Percentiles rank a stretch among this genome's conserved stretches.
phyloP scores from a whole-genome alignment of 2,113 vertebrate species.

The Benitochromis conjunctus region DNA sequence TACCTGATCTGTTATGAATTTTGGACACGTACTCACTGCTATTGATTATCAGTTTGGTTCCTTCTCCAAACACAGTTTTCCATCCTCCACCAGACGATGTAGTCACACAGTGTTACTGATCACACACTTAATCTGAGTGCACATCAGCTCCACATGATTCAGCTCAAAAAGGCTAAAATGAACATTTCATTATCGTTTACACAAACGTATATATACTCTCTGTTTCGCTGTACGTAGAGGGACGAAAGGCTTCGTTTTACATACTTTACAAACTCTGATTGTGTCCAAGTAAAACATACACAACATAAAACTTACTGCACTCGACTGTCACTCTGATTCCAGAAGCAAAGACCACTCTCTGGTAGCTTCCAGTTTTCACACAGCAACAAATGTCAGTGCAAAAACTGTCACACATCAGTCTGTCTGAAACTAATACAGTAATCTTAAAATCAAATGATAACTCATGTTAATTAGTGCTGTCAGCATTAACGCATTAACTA shows the following conservation, averaged over 20 bases:
- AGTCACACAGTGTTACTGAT: neutral
- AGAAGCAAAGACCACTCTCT: conserved; percentile 28
- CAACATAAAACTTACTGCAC: neutral
- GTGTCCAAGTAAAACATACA: accelerated
- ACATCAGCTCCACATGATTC: neutral
- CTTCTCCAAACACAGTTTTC: neutral
- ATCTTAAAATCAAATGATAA: neutral
- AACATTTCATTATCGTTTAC: neutral
- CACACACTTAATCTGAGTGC: neutral
- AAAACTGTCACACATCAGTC: neutral
- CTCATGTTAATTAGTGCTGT: too few species aligned
- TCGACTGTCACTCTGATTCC: conserved; percentile 10
- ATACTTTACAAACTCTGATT: neutral
- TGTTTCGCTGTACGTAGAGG: accelerated
- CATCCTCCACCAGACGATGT: neutral
- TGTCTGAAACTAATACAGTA: neutral
- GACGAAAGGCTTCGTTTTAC: accelerated
- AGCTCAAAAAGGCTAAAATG: neutral
- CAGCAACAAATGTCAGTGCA: neutral
- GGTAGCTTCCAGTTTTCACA: conserved; percentile 14
- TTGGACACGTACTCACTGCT: neutral
- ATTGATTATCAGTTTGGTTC: neutral
- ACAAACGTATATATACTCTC: neutral
- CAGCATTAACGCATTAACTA: too few species aligned
- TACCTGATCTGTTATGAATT: accelerated